A percentile compares a stretch with the other conserved stretches of the same genome.
Evolutionary conservation across 2,797 vertebrate genomes (phyloP).

Genomic region (Oreonectes daqikongensis): DNA sequence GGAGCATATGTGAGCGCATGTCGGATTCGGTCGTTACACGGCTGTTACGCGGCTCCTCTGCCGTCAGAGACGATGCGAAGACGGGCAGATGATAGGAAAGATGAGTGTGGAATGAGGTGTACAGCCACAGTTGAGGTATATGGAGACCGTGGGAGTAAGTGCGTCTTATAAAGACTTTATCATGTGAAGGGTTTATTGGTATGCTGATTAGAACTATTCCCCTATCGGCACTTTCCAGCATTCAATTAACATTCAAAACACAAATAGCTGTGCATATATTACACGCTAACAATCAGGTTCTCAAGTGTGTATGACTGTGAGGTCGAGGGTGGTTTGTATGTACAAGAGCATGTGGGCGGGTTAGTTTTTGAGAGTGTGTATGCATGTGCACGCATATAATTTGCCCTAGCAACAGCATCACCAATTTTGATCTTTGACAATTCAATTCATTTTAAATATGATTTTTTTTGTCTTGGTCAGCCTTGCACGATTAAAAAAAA

Average conservation of each 20-base stretch:
- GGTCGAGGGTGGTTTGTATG: slow-evolving; percentile 49
- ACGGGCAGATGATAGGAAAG: slow-evolving; percentile 13
- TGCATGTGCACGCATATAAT: slow-evolving; percentile 49
- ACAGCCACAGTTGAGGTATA: slow-evolving; percentile 40
- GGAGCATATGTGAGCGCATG: slow-evolving; percentile 1
- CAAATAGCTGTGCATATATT: slow-evolving; percentile 84
- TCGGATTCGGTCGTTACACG: not conserved
- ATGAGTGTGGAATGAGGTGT: slow-evolving; percentile 23
- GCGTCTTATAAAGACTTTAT: slow-evolving; percentile 85
- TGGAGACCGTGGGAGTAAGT: slow-evolving; percentile 72
- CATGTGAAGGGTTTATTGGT: slow-evolving; percentile 88
- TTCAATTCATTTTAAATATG: not conserved
- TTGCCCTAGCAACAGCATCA: not conserved
- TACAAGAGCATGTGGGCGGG: slow-evolving; percentile 37
- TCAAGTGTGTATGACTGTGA: slow-evolving; percentile 43
- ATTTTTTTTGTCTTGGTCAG: too few species aligned
- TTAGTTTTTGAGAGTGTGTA: slow-evolving; percentile 45
- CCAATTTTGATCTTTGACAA: not conserved
- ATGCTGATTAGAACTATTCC: slow-evolving; percentile 92
- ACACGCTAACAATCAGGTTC: slow-evolving; percentile 48
- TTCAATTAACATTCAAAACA: slow-evolving; percentile 96
- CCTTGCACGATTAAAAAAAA: too few species aligned
- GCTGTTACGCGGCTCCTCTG: not conserved
- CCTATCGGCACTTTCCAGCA: slow-evolving; percentile 87
- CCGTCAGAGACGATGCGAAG: not conserved